Base-by-base conservation (phyloP, 2,113 vertebrate genomes). In the Sapajus apella region DNA sequence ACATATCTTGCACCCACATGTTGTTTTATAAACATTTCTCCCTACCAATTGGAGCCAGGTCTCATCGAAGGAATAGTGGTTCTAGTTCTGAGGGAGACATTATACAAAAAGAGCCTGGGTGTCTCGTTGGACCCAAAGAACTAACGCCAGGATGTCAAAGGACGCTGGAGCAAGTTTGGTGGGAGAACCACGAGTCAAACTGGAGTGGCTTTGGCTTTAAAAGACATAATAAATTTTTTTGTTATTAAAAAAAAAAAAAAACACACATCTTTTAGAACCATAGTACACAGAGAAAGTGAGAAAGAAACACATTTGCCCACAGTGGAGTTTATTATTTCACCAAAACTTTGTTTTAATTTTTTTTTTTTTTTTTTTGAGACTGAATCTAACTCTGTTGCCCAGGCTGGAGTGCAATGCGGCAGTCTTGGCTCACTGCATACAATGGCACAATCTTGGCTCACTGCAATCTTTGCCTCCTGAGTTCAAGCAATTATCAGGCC, bases 1-100 rank as follows among this genome's bases (percentile, higher is more conserved):
- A 20, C 23, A 6, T 1, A 32, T 4, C 1, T 50, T 45, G 9
- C 2, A 9, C 17, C 16, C 6, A 11, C 2, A 5, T 32, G 43
- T 73, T 40, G 25, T 9, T 64, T 73, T 56, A 14, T 47, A 18
- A 80, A 43, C 37, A 35, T 45, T 12, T 18, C 4, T 3, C 20
- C 3, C 70, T 18, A 13, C 2, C 55, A 37, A 25, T 8, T 18
- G 45, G 32, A 64, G 18, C 23, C 13, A 27, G 17, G 4, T 20
- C 4, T 20, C 2, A 30, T 50, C 16, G 3, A 10, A 81, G 30
- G 13, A 43, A 9, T 37, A 25, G 68, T 37, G 13, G 6, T 47
- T 66, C 14, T 37, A 21, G 47, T 55, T 82, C 17, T 30, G 43
- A 85, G 18, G 56, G 18, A 20, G 4, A 8, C 23, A 45, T 1